Base-by-base conservation (phyloP, 1,140 invertebrate genomes). In the Achroia grisella region DNA sequence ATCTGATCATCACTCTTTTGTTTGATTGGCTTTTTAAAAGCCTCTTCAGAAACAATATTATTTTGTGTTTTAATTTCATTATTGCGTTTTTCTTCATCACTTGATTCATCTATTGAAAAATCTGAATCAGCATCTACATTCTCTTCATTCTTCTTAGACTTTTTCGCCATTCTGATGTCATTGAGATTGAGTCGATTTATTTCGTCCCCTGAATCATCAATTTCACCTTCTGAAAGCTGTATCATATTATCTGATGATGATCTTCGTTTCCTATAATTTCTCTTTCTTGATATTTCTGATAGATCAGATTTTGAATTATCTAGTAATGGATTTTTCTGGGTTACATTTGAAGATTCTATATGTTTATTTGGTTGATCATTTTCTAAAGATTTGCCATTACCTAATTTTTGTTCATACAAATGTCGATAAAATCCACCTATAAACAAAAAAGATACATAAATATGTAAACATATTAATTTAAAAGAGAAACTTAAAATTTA, bases 401-500 rank as follows among this genome's bases (percentile, higher is more conserved):
- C 77, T 12, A 94, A 80, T 57, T 93, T 94, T 69, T 97, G 93
- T 53, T 92, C 89, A 74, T 94, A 96, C 10, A 98, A 76, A 87
- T 98, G 94, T 35, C 95, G 87, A 71, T 99, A 98, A 85, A 98
- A 98, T 4, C 95, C 96, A 81, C 93, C 90, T 86, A 28, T 39
- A 71, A 72, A 8, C 48, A 57, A 48, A 55, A 35, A 39, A n/a
- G 10, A 28, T 17, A 32, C 17, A 42, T 8, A 10, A 41, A 39
- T 17, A 33, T 32, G 6, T 29, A 13, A n/a, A n/a, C n/a, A n/a
- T n/a, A n/a, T 3, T 23, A 23, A 23, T 6, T 3, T 23, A 23
- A 2, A 23, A 3, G 17, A 23, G 17, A 23, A 23, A 31, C 15
- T 5, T 27, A 42, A 10, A 30, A 28, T 43, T 14, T 27, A 10